phyloP scores from a whole-genome alignment of 1,140 invertebrate species.

The Cotesia glomerata region DNA sequence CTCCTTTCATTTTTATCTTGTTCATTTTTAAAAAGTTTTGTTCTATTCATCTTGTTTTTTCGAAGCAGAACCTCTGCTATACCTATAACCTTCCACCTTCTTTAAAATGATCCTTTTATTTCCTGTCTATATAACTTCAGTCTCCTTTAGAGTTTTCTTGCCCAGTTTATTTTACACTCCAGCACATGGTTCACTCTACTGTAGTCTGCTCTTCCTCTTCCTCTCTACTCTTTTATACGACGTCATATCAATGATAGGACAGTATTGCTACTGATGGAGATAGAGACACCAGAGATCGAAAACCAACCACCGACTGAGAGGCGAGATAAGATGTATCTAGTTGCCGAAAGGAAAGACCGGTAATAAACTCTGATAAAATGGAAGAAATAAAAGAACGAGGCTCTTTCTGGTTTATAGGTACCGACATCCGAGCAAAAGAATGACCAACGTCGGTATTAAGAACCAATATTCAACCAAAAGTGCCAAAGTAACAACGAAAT shows the following conservation, averaged over 20 bases:
- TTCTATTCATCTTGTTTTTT: no score
- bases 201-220: background rate
- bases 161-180: slow-evolving; percentile 29
- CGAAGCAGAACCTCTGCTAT: no score
- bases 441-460: no score
- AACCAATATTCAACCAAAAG: no score
- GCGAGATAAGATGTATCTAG: no score
- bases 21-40: background rate
- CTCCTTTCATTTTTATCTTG: background rate
- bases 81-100: background rate
- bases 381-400: no score
- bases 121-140: background rate
- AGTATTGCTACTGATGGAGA: slow-evolving; percentile 9
- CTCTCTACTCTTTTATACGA: no score
- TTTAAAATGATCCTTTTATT: background rate
- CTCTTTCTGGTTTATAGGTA: no score
- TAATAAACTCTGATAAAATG: no score
- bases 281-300: background rate
- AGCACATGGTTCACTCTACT: slow-evolving; percentile 18
- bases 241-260: slow-evolving; percentile 18
- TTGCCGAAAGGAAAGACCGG: no score
- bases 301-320: background rate
- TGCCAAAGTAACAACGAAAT: no score
- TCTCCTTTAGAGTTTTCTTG: background rate
- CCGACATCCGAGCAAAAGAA: no score